phyloP scores from a whole-genome alignment of 1,140 invertebrate genomes.

The Archegozetes longisetosus region DNA sequence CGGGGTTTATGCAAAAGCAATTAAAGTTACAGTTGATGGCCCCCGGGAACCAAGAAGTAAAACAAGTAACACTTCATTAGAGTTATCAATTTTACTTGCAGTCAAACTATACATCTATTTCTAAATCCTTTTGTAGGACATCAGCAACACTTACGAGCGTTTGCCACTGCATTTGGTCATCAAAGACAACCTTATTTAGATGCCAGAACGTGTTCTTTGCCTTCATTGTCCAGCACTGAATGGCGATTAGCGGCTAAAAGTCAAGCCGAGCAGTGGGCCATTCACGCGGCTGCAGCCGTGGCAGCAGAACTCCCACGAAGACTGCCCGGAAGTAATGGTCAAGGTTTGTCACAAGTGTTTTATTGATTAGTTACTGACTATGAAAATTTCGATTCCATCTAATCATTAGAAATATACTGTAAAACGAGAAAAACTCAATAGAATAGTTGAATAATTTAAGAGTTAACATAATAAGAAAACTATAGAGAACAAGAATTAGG shows the following conservation, averaged over 20 bases:
- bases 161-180: conserved; percentile 20
- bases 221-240: conserved; percentile 25
- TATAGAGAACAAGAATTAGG: too few relatives aligned
- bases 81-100: not conserved
- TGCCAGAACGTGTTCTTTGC: conserved; percentile 26
- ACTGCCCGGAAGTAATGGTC: too few relatives aligned
- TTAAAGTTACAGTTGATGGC: conserved; percentile 97
- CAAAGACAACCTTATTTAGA: conserved; percentile 20
- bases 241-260: conserved; percentile 25
- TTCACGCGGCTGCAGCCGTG: conserved; percentile 11
- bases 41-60: conserved; percentile 93
- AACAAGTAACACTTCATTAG: conserved; percentile 49
- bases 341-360: too few relatives aligned
- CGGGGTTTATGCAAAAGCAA: conserved; percentile 92
- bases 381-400: too few relatives aligned
- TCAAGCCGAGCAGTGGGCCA: conserved; percentile 18
- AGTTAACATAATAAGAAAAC: too few relatives aligned
- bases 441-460: too few relatives aligned
- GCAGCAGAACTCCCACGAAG: not conserved
- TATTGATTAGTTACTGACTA: too few relatives aligned
- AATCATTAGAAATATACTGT: too few relatives aligned
- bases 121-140: conserved; percentile 16
- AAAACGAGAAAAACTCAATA: too few relatives aligned
- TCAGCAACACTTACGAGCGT: conserved; percentile 21
- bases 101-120: not conserved